These are phyloP conservation scores for Eolophus roseicapilla DNA, from an alignment of 2,113 vertebrate genomes.

Conservation along the genomic window DNA sequence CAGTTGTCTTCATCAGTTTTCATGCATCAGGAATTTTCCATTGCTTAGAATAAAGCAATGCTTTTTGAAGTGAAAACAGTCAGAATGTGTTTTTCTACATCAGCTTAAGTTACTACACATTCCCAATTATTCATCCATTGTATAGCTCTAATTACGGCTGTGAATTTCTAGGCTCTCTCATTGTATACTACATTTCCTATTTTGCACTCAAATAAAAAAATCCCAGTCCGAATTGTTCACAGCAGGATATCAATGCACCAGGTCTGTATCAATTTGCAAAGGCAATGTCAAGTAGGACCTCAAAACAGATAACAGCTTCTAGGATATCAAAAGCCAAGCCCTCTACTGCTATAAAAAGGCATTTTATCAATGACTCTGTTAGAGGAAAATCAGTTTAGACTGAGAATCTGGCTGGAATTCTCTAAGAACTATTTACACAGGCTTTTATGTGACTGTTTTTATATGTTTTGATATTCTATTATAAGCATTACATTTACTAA, in stretches of 20 bases:
- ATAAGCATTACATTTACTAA: conserved; percentile 30
- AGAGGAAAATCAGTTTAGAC: background rate
- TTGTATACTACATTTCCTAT: background rate
- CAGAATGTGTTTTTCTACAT: background rate
- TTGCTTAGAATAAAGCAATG: background rate
- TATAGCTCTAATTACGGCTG: background rate
- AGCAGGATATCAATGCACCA: background rate
- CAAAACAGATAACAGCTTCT: background rate
- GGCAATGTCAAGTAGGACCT: background rate
- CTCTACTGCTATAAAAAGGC: background rate
- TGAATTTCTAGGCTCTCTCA: background rate
- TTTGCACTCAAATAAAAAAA: background rate
- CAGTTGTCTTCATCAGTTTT: background rate
- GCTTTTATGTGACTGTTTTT: background rate
- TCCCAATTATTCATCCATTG: background rate
- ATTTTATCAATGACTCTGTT: background rate
- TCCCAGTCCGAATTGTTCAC: background rate
- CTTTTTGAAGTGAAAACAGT: background rate
- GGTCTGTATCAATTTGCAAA: background rate
- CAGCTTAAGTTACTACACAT: background rate
- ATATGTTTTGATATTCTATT: background rate
- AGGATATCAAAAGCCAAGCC: background rate
- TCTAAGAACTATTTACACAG: background rate
- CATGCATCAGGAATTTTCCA: background rate
- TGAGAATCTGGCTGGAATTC: background rate